Evolutionary conservation across 2,888 invertebrate species (phyloP).

Genomic region (Agriopis marginaria): DNA sequence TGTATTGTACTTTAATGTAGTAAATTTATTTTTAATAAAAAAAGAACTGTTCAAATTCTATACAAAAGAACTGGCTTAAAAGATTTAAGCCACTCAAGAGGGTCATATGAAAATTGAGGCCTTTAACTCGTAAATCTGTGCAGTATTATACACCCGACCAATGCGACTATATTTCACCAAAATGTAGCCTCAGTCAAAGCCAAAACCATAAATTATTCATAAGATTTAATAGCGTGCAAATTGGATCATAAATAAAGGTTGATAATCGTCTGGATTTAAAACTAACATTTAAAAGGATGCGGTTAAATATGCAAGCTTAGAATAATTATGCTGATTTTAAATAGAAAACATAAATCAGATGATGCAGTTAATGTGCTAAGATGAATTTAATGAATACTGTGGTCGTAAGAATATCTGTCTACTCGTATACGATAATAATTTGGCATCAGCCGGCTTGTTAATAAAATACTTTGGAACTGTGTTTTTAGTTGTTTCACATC

Average conservation of each 20-base stretch:
- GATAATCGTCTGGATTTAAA: constrained; percentile 37
- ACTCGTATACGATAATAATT: neutral
- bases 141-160: constrained; percentile 37
- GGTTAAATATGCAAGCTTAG: constrained; percentile 7
- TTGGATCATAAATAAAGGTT: constrained; percentile 50
- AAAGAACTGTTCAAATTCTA: neutral
- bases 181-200: constrained; percentile 45
- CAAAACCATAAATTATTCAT: constrained; percentile 51
- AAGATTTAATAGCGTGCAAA: constrained; percentile 50
- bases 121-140: constrained; percentile 45
- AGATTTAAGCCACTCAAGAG: constrained; percentile 20
- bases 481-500: neutral
- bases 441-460: neutral
- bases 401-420: neutral
- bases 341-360: constrained; percentile 22
- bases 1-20: no score
- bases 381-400: neutral
- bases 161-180: constrained; percentile 42
- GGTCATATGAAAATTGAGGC: constrained; percentile 37
- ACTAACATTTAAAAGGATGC: constrained; percentile 28
- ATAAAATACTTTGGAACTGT: neutral
- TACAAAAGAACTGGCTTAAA: constrained; percentile 5
- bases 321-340: constrained; percentile 14
- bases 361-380: constrained; percentile 18
- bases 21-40: neutral